phyloP scores from a whole-genome alignment of 2,797 vertebrate genomes.

The Scleropages formosus region DNA sequence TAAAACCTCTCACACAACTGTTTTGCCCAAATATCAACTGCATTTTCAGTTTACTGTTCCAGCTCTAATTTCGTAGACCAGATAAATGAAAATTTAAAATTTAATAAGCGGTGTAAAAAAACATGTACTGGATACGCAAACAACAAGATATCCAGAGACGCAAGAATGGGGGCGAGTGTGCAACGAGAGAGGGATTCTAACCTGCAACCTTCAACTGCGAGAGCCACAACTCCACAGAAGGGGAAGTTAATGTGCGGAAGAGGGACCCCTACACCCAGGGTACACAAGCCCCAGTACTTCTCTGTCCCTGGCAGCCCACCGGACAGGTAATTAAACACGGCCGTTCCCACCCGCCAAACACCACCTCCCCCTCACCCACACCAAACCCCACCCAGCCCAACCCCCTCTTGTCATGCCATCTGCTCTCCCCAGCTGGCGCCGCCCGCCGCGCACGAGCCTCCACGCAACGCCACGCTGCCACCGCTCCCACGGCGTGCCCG shows the following conservation, averaged over 20 bases:
- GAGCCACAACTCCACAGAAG: no score
- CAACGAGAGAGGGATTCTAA: no score
- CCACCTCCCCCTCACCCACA: slow-evolving; percentile 68
- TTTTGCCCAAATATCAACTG: no score
- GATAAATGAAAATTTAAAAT: no score
- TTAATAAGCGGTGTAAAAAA: no score
- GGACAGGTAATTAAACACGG: slow-evolving; percentile 85
- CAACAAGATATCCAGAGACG: no score
- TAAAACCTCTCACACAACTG: no score
- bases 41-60: no score
- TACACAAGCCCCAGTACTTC: slow-evolving; percentile 60
- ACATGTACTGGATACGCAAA: no score
- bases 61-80: no score
- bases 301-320: slow-evolving; percentile 69
- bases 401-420: slow-evolving; percentile 67
- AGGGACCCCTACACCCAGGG: background rate
- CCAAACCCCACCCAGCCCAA: slow-evolving; percentile 68
- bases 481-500: background rate
- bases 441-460: slow-evolving; percentile 51
- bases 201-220: no score
- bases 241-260: background rate
- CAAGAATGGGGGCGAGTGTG: no score
- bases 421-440: slow-evolving; percentile 73
- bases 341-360: slow-evolving; percentile 76
- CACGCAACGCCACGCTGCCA: background rate